Conservation (phyloP, 1,140 invertebrate species). For the Hypsibius dujardini region DNA sequence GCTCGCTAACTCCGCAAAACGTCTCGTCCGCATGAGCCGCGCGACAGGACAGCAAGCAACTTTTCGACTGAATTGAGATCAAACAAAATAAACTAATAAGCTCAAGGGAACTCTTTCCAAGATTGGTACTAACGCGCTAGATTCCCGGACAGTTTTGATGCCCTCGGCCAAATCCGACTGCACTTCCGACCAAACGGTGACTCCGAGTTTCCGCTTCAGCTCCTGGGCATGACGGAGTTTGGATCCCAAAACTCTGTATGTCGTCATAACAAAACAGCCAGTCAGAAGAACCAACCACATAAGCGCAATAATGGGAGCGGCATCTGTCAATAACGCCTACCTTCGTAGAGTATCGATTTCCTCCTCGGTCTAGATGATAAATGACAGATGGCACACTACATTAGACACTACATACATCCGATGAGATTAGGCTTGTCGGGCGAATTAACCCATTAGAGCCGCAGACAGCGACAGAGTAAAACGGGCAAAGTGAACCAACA, state of each 20-base stretch:
- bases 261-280: no score
- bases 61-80: no score
- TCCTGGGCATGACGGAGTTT: constrained; percentile 57
- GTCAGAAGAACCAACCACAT: no score
- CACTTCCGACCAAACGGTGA: constrained; percentile 80
- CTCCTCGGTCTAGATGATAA: constrained; percentile 55
- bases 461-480: no score
- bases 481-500: no score
- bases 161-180: constrained; percentile 76
- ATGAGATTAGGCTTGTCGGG: not conserved
- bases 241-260: constrained; percentile 49
- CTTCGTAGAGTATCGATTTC: constrained; percentile 81
- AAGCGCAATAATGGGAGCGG: no score
- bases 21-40: no score
- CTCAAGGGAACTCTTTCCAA: not conserved
- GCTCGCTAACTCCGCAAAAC: no score
- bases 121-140: constrained; percentile 61
- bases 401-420: not conserved
- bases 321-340: no score
- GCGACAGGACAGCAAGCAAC: no score
- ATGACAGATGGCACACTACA: constrained; percentile 17
- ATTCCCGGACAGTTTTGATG: constrained; percentile 76
- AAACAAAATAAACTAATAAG: no score
- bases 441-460: not conserved
- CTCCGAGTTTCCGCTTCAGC: constrained; percentile 81